Evolutionary conservation across 2,797 vertebrate species (phyloP).

Genomic region (Vireo griseus): DNA sequence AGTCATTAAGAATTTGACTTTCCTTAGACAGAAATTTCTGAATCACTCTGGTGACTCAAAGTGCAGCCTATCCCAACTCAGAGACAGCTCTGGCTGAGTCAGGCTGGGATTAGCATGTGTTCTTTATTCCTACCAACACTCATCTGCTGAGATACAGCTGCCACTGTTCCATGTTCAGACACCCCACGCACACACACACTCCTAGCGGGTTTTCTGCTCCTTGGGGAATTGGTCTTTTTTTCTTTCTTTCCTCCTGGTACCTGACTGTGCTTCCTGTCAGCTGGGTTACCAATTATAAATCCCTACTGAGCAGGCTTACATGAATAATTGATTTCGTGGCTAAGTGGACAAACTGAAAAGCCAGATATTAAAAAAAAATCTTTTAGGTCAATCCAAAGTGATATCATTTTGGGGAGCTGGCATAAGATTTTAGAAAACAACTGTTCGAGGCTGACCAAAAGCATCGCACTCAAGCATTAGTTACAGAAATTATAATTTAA

Average conservation of each 20-base stretch:
- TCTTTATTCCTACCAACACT: not conserved
- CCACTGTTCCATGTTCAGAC: not conserved
- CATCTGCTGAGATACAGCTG: not conserved
- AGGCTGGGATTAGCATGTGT: conserved; percentile 13
- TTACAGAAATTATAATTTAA: not conserved
- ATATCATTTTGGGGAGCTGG: not conserved
- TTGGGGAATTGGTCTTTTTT: not conserved
- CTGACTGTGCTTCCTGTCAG: conserved; percentile 51
- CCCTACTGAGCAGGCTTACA: not conserved
- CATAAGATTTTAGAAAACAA: not conserved
- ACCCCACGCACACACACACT: not conserved
- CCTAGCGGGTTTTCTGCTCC: not conserved
- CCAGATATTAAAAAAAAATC: not conserved
- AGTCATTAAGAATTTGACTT: not conserved
- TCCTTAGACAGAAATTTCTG: not conserved
- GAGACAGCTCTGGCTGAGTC: conserved; percentile 5
- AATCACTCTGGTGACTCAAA: conserved; percentile 36
- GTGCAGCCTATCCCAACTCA: not conserved
- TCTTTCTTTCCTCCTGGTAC: conserved; percentile 14
- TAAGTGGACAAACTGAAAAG: not conserved
- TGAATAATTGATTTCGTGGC: conserved; percentile 37
- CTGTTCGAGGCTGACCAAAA: not conserved
- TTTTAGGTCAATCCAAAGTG: not conserved
- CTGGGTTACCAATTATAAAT: conserved; percentile 36
- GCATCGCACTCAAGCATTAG: not conserved